Base-by-base conservation (phyloP, 2,113 vertebrate genomes). In the Cyrtonyx montezumae region DNA sequence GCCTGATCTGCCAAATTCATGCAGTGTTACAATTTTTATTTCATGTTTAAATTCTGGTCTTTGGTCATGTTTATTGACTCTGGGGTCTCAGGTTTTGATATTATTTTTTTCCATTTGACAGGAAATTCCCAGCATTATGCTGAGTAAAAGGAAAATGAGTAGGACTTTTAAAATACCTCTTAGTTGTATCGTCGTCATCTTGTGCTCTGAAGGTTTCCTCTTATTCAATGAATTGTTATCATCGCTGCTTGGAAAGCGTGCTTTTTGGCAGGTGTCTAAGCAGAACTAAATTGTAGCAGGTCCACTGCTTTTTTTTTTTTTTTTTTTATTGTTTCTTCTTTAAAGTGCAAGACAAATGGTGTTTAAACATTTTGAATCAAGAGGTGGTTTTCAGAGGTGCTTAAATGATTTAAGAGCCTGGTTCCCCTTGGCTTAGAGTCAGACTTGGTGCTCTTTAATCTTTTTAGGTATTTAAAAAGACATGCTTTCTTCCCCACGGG, bases 401-500 rank as follows among this genome's bases (percentile, higher is more conserved):
- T 81, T 79, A 59, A 87, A 58, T 90, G 84, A 95, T 96, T 95
- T 88, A 91, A 67, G 56, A 91, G 67, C 18, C n/a, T 0, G 1
- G 28, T n/a, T 84, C 13, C 8, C 28, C 70, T 65, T 84, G 65
- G 58, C 70, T 93, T 85, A 79, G 48, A 58, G 61, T 78, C 83
- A 81, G 84, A 45, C 48, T 85, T 88, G 14, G 42, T 67, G 48
- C 59, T 95, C 65, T 86, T 94, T 78, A 87, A 91, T 94, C 58
- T 84, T 73, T 66, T 66, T 11, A 87, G 73, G 56, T 84, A 13
- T 78, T 91, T 70, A 40, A 63, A 53, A 73, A 87, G 25, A 21
- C 18, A 16, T 22, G 18, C 30, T 65, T 84, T 32, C 56, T 87
- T 65, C 56, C 46, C 13, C 32, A 43, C 40, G 23, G 75, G 15